phyloP scores from a whole-genome alignment of 2,888 invertebrate genomes.

The Heliconius erato region DNA sequence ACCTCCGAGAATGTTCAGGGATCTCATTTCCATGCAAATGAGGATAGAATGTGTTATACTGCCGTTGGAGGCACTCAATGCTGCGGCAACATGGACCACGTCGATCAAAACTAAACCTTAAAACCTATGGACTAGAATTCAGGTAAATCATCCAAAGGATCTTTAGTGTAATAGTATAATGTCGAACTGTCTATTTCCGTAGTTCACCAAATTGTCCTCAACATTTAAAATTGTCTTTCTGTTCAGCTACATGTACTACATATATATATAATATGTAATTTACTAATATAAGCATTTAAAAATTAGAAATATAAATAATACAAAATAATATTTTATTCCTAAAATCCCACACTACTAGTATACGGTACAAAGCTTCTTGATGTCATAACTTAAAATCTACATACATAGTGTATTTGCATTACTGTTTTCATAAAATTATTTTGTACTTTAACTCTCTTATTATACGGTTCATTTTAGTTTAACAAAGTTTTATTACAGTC shows the following conservation, averaged over 20 bases:
- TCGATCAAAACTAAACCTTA: conserved; percentile 37
- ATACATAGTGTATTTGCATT: conserved; percentile 12
- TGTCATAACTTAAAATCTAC: conserved; percentile 21
- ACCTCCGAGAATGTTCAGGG: conserved; percentile 76
- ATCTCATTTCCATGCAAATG: conserved; percentile 85
- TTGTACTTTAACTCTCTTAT: not conserved
- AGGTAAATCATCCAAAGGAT: not conserved
- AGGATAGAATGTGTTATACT: conserved; percentile 76
- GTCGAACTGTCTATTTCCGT: conserved; percentile 39
- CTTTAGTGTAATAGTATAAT: conserved; percentile 38
- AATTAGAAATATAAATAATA: too few species aligned
- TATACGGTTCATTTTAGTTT: conserved; percentile 35
- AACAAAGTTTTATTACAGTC: conserved; percentile 38
- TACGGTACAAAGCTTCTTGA: conserved; percentile 18
- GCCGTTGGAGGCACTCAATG: conserved; percentile 59
- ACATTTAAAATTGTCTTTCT: conserved; percentile 27
- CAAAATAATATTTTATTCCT: not conserved
- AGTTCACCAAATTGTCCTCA: conserved; percentile 43
- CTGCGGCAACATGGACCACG: conserved; percentile 43
- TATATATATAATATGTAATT: not conserved
- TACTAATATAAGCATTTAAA: not conserved
- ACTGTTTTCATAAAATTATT: not conserved
- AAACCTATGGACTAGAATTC: conserved; percentile 10
- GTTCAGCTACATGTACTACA: not conserved
- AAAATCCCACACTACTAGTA: conserved; percentile 11